Evolutionary conservation across 2,888 invertebrate species (phyloP).

Genomic region (Fragum sueziense): DNA sequence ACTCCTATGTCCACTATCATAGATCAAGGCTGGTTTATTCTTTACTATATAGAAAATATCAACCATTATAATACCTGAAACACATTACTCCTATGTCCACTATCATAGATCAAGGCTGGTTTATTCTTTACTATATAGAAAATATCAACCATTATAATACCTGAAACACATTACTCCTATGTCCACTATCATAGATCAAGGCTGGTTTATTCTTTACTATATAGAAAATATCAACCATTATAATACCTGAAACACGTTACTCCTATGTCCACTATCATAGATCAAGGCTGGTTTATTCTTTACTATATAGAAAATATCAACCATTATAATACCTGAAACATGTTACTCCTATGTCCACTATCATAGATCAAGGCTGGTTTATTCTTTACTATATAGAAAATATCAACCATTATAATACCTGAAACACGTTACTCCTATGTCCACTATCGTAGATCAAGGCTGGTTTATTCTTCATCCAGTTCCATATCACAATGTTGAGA

Average conservation of each 20-base stretch:
- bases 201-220: constrained; percentile 86
- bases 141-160: constrained; percentile 66
- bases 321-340: constrained; percentile 87
- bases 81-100: no score
- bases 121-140: no score
- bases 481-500: constrained; percentile 92
- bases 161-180: constrained; percentile 94
- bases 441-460: constrained; percentile 89
- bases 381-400: constrained; percentile 81
- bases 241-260: constrained; percentile 91
- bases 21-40: no score
- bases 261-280: constrained; percentile 91
- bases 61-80: no score
- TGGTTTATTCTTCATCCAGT: constrained; percentile 90
- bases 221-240: no score
- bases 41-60: not conserved
- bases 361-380: constrained; percentile 87
- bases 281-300: constrained; percentile 86
- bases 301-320: constrained; percentile 73
- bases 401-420: constrained; percentile 82
- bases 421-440: constrained; percentile 94
- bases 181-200: constrained; percentile 90
- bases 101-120: no score
- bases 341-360: constrained; percentile 93
- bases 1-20: no score